phyloP scores from a whole-genome alignment of 2,888 invertebrate species.

The Euproctis similis region DNA sequence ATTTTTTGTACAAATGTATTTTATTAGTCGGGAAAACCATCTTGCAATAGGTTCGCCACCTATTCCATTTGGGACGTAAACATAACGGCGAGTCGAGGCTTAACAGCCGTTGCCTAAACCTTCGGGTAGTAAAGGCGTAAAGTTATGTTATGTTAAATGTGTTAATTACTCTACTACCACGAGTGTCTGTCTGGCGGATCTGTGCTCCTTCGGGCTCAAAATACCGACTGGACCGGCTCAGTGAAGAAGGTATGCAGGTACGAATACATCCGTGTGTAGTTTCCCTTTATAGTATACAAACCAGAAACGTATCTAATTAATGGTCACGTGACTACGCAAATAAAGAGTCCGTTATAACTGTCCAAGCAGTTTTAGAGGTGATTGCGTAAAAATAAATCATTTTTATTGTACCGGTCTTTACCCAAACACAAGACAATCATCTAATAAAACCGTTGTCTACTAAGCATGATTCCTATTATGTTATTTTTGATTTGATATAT shows the following conservation, averaged over 20 bases:
- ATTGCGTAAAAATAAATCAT: slow-evolving; percentile 22
- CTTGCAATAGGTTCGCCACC: no score
- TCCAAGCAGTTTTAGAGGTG: slow-evolving; percentile 10
- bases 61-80: no score
- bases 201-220: slow-evolving; percentile 37
- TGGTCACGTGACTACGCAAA: slow-evolving; percentile 2
- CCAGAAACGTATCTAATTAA: slow-evolving; percentile 5
- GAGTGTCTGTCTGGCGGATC: slow-evolving; percentile 23
- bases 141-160: no score
- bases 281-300: slow-evolving; percentile 23
- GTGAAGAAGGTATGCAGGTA: slow-evolving; percentile 42
- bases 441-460: slow-evolving; percentile 44
- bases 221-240: slow-evolving; percentile 45
- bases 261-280: slow-evolving; percentile 43
- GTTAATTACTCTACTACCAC: no score
- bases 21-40: no score
- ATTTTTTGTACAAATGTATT: no score
- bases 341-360: slow-evolving; percentile 26
- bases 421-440: slow-evolving; percentile 24
- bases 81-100: no score
- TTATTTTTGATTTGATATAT: no score
- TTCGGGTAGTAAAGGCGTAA: no score
- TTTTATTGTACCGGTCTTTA: slow-evolving; percentile 24
- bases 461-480: slow-evolving; percentile 39
- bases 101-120: no score